Evolutionary conservation across 2,888 invertebrate species (phyloP).

Genomic region (Cryptus viduatorius): DNA sequence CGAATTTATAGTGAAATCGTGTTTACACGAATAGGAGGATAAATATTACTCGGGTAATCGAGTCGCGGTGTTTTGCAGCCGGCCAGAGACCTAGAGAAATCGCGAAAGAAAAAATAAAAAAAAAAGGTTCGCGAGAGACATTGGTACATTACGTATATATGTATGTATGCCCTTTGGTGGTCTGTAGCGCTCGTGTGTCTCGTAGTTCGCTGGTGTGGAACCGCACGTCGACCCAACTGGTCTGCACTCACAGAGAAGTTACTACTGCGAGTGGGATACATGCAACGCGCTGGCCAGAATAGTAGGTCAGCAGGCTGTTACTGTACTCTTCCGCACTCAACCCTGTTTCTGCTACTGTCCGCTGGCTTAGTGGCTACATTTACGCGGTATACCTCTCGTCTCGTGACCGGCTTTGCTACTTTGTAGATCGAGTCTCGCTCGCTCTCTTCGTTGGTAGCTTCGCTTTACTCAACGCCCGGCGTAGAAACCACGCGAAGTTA

Average conservation of each 20-base stretch:
- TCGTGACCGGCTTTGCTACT: slow-evolving; percentile 4
- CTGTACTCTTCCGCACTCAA: slow-evolving; percentile 11
- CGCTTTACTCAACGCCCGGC: neutral
- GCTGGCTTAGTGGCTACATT: slow-evolving; percentile 49
- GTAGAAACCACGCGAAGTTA: neutral
- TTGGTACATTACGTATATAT: neutral
- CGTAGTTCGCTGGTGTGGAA: neutral
- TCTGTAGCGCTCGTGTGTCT: slow-evolving; percentile 11
- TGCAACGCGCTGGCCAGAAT: slow-evolving; percentile 52
- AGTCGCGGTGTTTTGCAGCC: slow-evolving; percentile 25
- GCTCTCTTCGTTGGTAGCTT: neutral
- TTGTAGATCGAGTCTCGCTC: slow-evolving; percentile 23
- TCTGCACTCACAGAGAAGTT: slow-evolving; percentile 29
- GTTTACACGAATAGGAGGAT: slow-evolving; percentile 42
- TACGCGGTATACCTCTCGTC: slow-evolving; percentile 23
- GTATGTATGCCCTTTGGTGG: neutral
- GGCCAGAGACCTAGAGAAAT: slow-evolving; percentile 22
- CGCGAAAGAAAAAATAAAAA: slow-evolving; percentile 8
- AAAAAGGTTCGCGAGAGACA: slow-evolving; percentile 8
- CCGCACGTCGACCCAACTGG: slow-evolving; percentile 29
- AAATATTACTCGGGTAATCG: slow-evolving; percentile 52
- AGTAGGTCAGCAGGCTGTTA: slow-evolving; percentile 57
- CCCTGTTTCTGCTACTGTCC: slow-evolving; percentile 46
- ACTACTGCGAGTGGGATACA: slow-evolving; percentile 53
- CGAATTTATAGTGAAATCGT: slow-evolving; percentile 41